Conservation (phyloP, 2,888 invertebrate genomes). For the Agrenia bidenticulata region DNA sequence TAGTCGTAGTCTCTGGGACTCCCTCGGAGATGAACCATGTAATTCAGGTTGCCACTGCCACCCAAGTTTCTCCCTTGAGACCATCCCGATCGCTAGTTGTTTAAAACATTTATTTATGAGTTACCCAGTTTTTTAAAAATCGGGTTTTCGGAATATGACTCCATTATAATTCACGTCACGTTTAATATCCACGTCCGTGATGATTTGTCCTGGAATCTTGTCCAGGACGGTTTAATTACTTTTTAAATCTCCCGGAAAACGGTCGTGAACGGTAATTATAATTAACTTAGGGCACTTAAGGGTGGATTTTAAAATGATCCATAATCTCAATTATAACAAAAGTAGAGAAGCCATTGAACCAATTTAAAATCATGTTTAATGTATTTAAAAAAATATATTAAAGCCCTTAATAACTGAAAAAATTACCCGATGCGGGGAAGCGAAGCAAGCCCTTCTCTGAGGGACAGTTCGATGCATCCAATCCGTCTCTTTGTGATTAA, state of each 20-base stretch:
- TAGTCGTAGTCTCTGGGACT: constrained; percentile 40
- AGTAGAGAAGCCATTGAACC: too few species aligned
- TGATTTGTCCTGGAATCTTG: too few species aligned
- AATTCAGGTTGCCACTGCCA: constrained; percentile 38
- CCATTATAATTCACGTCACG: too few species aligned
- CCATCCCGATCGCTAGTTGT: constrained; percentile 22
- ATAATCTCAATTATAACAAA: too few species aligned
- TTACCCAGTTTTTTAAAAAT: too few species aligned
- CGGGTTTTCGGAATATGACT: too few species aligned
- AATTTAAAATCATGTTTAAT: constrained; percentile 1
- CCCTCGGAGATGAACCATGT: constrained; percentile 36
- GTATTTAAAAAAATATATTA: neutral
- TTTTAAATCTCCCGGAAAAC: too few species aligned
- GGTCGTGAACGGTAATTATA: too few species aligned
- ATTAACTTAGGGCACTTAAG: too few species aligned
- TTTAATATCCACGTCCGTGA: too few species aligned
- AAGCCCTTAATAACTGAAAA: neutral
- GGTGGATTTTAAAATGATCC: too few species aligned
- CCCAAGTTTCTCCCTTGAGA: constrained; percentile 32
- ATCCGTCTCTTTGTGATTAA: constrained; percentile 39
- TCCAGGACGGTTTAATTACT: too few species aligned
- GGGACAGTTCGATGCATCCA: constrained; percentile 39
- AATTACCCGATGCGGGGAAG: constrained; percentile 18
- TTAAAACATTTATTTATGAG: neutral
- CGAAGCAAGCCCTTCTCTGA: constrained; percentile 33